A percentile compares a stretch with the other conserved stretches of the same genome.
phyloP scores from a whole-genome alignment of 2,113 vertebrate species.

The Bos taurus region DNA sequence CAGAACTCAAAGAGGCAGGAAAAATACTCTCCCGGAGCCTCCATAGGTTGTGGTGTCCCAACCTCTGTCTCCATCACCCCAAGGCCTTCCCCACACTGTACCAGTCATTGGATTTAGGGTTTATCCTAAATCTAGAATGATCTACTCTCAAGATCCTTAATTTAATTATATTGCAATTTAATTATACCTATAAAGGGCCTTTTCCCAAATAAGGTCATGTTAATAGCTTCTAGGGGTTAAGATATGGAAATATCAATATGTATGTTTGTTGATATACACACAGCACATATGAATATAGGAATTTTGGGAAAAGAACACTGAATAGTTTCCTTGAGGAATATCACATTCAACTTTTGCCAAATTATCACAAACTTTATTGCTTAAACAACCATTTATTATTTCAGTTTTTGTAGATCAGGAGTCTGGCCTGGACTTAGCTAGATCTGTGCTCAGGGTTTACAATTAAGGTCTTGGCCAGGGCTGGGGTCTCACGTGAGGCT shows the following conservation, averaged over 20 bases:
- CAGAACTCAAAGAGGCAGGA: background rate
- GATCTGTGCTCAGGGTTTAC: background rate
- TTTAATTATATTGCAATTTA: background rate
- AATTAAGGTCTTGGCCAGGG: background rate
- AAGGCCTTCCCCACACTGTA: background rate
- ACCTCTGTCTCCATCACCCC: background rate
- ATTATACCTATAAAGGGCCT: background rate
- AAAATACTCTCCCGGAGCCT: background rate
- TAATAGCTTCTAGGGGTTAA: background rate
- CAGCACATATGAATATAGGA: background rate
- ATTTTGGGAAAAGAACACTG: background rate
- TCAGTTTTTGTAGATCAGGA: background rate
- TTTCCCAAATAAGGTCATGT: background rate
- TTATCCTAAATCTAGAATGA: background rate
- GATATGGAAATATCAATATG: background rate
- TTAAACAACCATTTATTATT: background rate
- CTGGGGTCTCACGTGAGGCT: background rate
- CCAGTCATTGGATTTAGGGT: background rate
- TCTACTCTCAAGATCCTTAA: background rate
- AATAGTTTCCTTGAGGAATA: background rate
- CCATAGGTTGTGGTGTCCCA: background rate
- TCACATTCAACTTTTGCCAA: background rate
- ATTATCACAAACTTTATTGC: background rate
- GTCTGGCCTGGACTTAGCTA: background rate
- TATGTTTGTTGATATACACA: background rate